A percentile compares a stretch with the other conserved stretches of the same genome.
Conservation (phyloP, 2,888 invertebrate species). For the Branchellion lobata region DNA sequence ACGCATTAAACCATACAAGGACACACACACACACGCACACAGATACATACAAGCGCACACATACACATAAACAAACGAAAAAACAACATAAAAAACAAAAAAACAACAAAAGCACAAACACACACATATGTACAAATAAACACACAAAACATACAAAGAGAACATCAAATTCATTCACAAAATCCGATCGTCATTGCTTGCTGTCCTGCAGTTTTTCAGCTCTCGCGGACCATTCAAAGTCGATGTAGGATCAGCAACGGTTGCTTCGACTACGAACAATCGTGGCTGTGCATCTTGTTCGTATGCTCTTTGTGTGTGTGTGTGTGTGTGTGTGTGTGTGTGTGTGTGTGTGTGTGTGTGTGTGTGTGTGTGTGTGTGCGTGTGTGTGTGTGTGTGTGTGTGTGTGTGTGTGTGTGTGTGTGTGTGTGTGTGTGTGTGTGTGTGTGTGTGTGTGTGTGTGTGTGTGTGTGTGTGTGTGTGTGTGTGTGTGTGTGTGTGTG, state of each 20-base stretch:
- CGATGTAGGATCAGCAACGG: slow-evolving; percentile 65
- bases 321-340: background rate
- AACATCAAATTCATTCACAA: too few relatives aligned
- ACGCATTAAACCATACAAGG: too few relatives aligned
- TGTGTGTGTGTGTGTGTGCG: too few relatives aligned
- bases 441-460: too few relatives aligned
- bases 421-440: too few relatives aligned
- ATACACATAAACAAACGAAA: background rate
- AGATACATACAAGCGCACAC: too few relatives aligned
- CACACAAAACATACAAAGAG: background rate
- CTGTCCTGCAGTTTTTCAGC: slow-evolving; percentile 63
- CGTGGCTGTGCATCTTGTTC: slow-evolving; percentile 68
- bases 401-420: too few relatives aligned
- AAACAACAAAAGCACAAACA: background rate
- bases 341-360: too few relatives aligned
- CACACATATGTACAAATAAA: background rate
- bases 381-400: too few relatives aligned
- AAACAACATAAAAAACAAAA: background rate
- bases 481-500: too few relatives aligned
- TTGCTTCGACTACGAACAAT: slow-evolving; percentile 67
- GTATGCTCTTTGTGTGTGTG: slow-evolving; percentile 50
- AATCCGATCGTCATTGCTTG: background rate
- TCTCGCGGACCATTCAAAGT: slow-evolving; percentile 66
- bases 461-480: too few relatives aligned
- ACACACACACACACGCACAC: too few relatives aligned